Conservation (phyloP, 2,113 vertebrate genomes). For the Pleuronectes platessa region DNA sequence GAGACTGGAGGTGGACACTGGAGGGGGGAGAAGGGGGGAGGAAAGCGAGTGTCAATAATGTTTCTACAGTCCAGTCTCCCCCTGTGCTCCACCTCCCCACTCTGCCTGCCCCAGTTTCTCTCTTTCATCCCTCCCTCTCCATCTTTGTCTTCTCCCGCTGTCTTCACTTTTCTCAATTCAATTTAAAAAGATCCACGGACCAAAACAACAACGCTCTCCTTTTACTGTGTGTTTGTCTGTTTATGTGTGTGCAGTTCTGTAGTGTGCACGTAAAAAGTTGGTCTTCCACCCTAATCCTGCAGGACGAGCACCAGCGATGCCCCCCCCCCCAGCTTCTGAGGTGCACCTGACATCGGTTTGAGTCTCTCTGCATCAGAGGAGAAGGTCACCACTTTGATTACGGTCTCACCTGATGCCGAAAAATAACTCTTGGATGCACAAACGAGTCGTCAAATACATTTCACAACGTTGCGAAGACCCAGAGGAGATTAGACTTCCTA, state of each 20-base stretch:
- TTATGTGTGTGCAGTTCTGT: conserved; percentile 4
- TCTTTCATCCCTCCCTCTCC: conserved; percentile 47
- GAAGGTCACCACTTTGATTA: conserved; percentile 36
- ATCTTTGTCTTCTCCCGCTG: conserved; percentile 48
- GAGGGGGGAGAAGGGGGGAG: conserved; percentile 47
- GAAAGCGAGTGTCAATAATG: conserved; percentile 76
- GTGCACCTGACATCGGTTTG: conserved; percentile 22
- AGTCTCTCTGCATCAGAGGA: conserved; percentile 20
- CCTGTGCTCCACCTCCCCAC: conserved; percentile 52
- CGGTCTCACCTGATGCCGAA: conserved; percentile 21
- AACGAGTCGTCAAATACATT: conserved; percentile 32
- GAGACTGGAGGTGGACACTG: conserved; percentile 57
- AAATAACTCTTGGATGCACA: conserved; percentile 22
- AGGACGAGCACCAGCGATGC: conserved; percentile 15
- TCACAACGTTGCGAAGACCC: conserved; percentile 21
- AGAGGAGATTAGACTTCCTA: conserved; percentile 1
- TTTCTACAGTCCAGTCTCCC: conserved; percentile 68
- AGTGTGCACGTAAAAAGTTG: conserved; percentile 16
- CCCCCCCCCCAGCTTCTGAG: conserved; percentile 18
- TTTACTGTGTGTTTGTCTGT: neutral
- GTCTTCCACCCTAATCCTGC: conserved; percentile 32
- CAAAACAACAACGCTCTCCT: conserved; percentile 59
- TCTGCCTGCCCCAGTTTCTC: conserved; percentile 78
- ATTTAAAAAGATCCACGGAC: conserved; percentile 64
- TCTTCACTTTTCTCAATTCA: conserved; percentile 62